Base-by-base conservation (phyloP, 2,797 vertebrate species). In the Eleutherodactylus coqui region DNA sequence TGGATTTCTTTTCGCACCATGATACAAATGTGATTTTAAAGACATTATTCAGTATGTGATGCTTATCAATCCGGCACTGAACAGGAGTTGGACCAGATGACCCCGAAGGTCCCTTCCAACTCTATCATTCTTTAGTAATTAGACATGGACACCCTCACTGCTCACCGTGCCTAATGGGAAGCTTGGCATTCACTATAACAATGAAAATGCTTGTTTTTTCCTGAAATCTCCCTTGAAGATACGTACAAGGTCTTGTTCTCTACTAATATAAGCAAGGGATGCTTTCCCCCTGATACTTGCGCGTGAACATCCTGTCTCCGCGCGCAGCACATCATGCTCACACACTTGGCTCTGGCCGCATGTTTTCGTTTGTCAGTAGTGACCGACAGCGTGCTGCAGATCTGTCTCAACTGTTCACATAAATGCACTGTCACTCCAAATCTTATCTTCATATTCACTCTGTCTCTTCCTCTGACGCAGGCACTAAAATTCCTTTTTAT, bases 371-470 rank as follows among this genome's bases (percentile, higher is more conserved):
- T 45, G 72, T n/a, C 77, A 60, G 51, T 29, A 55, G 45, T 86
- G 84, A 86, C 84, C 81, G 69, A 86, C 49, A 55, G 78, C 21
- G 51, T 81, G 77, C 51, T 75, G 53, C 53, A 80, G 84, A 85
- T 85, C 49, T 64, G 80, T 34, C 64, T 62, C 51, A 73, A 85
- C 64, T 85, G 84, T 73, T 79, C 51, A 60, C 77, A 85, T 67
- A 70, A 84, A 53, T 11, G 29, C 32, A 4, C 78, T 49, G 69
- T 24, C 67, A 62, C 60, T 47, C 41, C 55, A 62, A 17, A 29
- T 73, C 34, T 86, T 62, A 72, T 80, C 78, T 73, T 81, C 67
- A 47, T 45, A 41, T 85, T 85, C 84, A 62, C 69, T 72, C 77
- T 75, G 78, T 86, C 78, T 86, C 62, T 80, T 75, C 24, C 43